Percentiles rank a stretch among this genome's conserved stretches.
Conservation (phyloP, 2,113 vertebrate species). For the Cottus gobio region DNA sequence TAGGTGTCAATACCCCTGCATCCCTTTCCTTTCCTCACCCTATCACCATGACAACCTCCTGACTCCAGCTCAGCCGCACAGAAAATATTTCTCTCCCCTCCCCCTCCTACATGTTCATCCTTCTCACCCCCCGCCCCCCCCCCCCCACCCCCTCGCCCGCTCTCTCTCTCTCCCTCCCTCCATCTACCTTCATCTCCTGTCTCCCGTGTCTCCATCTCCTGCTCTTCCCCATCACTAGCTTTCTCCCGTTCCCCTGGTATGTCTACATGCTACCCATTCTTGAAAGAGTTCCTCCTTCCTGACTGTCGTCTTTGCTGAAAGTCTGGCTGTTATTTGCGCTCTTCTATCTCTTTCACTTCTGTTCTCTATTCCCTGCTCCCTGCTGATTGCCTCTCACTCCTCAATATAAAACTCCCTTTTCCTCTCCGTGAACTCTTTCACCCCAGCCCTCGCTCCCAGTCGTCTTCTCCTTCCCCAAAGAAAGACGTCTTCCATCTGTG, state of each 20-base stretch:
- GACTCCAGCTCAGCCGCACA: conserved; percentile 76
- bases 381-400: conserved; percentile 44
- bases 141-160: conserved; percentile 36
- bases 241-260: conserved; percentile 41
- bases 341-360: conserved; percentile 29
- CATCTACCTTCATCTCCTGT: conserved; percentile 61
- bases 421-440: conserved; percentile 37
- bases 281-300: conserved; percentile 60
- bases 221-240: conserved; percentile 42
- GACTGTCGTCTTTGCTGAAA: conserved; percentile 51
- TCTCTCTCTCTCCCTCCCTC: conserved; percentile 49
- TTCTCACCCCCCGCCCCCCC: conserved; percentile 30
- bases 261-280: conserved; percentile 55
- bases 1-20: conserved; percentile 72
- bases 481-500: conserved; percentile 26
- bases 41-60: conserved; percentile 86
- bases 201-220: conserved; percentile 52
- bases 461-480: conserved; percentile 6
- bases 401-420: conserved; percentile 42
- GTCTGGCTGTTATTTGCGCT: conserved; percentile 49
- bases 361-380: conserved; percentile 53
- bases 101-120: conserved; percentile 66
- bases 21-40: conserved; percentile 69
- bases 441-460: not conserved
- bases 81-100: conserved; percentile 78